Base-by-base conservation (phyloP, 2,113 vertebrate species). In the Phaethon lepturus region DNA sequence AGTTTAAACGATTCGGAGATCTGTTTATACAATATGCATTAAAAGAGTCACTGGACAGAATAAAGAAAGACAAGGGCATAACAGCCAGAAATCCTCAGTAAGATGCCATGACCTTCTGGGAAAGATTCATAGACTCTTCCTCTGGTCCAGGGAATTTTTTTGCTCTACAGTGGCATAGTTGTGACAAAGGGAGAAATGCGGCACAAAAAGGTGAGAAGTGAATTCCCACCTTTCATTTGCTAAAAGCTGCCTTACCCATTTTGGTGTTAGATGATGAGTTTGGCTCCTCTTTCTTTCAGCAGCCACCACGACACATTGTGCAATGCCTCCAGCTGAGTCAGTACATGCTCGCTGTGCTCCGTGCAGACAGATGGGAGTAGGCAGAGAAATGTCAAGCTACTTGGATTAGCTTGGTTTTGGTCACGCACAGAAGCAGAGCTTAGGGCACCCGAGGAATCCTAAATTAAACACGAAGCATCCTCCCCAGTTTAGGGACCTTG, bases 341-440 rank as follows among this genome's bases (percentile, higher is more conserved):
- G 77, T 73, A 49, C 79, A 53, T 4, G 5, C 88, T 86, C 2
- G 3, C 85, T 52, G 85, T 35, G 96, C 87, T 75, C 77, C 0
- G 0, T 5, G 2, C 42, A 40, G 89, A 62, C 96, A 96, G 96
- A 96, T 93, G 95, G 95, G 95, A 95, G 96, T 96, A 68, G 96
- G 96, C 96, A 96, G 77, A 33, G 93, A 97, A 97, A 97, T 96
- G 95, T 94, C 96, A 97, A 68, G 45, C 50, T 94, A 40, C 85
- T 91, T 58, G 87, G 92, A 96, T 96, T 95, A 97, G 93, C 85
- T 94, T 12, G 2, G 49, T 18, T 78, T 79, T 72, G 95, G 95
- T 95, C 96, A 96, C 71, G 71, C 87, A 95, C 66, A 90, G 66
- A 93, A 95, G 63, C 5, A 0, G 53, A 93, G 74, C 77, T 90